Evolutionary conservation across 2,113 vertebrate species (phyloP).

Genomic region (Phyllostomus discolor): DNA sequence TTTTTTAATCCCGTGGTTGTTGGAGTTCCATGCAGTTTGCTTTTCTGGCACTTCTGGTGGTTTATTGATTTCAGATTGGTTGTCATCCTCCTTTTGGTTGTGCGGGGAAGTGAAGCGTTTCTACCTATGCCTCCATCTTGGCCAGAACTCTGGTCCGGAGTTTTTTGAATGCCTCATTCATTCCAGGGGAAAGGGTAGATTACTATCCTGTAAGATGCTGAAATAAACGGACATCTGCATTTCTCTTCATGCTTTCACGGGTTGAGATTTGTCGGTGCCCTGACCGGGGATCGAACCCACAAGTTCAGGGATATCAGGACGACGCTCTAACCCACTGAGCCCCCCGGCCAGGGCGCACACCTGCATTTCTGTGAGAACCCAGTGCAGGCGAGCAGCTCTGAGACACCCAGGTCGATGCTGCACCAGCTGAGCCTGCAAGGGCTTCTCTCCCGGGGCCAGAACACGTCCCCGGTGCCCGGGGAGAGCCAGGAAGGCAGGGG

Average conservation of each 20-base stretch:
- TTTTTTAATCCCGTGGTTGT: too few relatives aligned
- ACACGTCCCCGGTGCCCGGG: neutral
- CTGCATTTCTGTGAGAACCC: neutral
- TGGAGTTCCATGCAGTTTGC: too few relatives aligned
- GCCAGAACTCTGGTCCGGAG: too few relatives aligned
- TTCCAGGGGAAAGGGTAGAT: neutral
- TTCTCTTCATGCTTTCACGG: neutral
- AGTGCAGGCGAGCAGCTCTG: neutral
- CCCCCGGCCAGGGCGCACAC: neutral
- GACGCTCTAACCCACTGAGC: neutral
- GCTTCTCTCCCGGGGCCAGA: neutral
- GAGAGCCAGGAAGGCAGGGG: neutral
- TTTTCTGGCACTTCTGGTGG: too few relatives aligned
- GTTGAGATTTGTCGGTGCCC: neutral
- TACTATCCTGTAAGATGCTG: neutral
- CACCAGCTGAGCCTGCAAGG: neutral
- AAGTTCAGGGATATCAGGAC: fast-evolving
- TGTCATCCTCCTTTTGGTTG: too few relatives aligned
- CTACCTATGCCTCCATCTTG: too few relatives aligned
- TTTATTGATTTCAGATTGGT: too few relatives aligned
- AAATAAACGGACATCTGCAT: neutral
- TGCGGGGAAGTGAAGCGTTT: too few relatives aligned
- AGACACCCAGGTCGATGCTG: neutral
- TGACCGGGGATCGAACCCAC: neutral
- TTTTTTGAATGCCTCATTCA: neutral